These are phyloP conservation scores for Argyresthia goedartella DNA, from an alignment of 2,888 invertebrate genomes.

Conservation along the genomic window DNA sequence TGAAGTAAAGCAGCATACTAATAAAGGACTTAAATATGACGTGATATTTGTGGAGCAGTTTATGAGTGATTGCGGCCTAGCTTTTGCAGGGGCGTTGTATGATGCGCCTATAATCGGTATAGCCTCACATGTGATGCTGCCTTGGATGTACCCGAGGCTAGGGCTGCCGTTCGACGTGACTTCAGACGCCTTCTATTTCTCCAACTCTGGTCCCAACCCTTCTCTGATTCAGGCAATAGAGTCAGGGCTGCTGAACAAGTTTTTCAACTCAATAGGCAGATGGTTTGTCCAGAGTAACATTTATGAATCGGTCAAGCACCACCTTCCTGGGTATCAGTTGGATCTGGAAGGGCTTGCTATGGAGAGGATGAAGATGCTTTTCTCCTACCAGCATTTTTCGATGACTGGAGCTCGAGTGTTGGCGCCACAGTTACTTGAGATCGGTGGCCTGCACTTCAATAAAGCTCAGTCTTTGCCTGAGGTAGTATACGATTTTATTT, in stretches of 20 bases:
- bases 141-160: constrained; percentile 53
- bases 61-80: constrained; percentile 51
- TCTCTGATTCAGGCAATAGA: constrained; percentile 31
- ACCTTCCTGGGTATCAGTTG: constrained; percentile 50
- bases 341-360: constrained; percentile 52
- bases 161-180: constrained; percentile 59
- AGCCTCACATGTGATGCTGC: constrained; percentile 57
- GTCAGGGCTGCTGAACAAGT: constrained; percentile 22
- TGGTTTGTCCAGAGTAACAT: constrained; percentile 36
- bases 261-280: constrained; percentile 22
- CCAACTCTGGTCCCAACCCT: constrained; percentile 33
- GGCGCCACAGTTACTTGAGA: constrained; percentile 69
- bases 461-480: constrained; percentile 28
- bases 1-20: constrained; percentile 23
- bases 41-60: constrained; percentile 60
- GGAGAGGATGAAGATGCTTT: constrained; percentile 59
- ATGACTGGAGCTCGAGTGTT: constrained; percentile 64
- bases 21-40: constrained; percentile 36
- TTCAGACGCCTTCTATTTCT: constrained; percentile 56
- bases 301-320: constrained; percentile 34
- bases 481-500: constrained; percentile 18
- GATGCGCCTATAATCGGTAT: constrained; percentile 65
- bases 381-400: constrained; percentile 73
- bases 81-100: constrained; percentile 36
- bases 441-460: constrained; percentile 67